Base-by-base conservation (phyloP, 1,140 invertebrate species). In the Aphis craccivora region DNA sequence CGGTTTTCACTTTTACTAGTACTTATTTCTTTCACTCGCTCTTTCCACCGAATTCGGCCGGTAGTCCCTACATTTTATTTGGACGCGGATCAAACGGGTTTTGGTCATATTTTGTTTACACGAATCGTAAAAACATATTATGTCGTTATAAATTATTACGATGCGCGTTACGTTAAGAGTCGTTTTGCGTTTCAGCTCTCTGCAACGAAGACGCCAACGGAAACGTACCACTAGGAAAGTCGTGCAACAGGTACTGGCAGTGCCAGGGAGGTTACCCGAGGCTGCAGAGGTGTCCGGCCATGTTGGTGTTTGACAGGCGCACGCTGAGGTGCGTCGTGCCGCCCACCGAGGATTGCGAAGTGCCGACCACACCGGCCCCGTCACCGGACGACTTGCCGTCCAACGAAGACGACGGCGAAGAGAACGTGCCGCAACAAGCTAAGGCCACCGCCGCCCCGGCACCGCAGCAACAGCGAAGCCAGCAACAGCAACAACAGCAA, bases 171-270 rank as follows among this genome's bases (percentile, higher is more conserved):
- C 8, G 20, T 83, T n/a, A n/a, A n/a, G 14, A 76, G 14, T 18
- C 40, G 40, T 84, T 84, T 51, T 84, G 9, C 22, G 8, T 40
- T 95, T 90, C 95, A 98, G 98, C 98, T 94, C 96, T 99, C 25
- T 98, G 98, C 95, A 98, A 98, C 95, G 98, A 98, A 93, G 98
- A 98, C 94, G 96, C 98, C 48, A 98, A 98, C 95, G 97, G 97
- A 93, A 97, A 97, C 94, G 97, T 97, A 11, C 96, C 96, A 20
- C 95, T 98, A 45, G 98, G 98, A 94, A 98, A 98, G 95, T 98
- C 98, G 8, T 99, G 98, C 96, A 98, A 98, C 95, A 96, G 98
- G 45, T 99, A 98, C 95, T 99, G 98, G 98, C 97, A 98, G 94
- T 99, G 98, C 94, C 98, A 98, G 95, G 98, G 98, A 53, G 98